Evolutionary conservation across 2,797 vertebrate species (phyloP).

Genomic region (Podarcis lilfordi): DNA sequence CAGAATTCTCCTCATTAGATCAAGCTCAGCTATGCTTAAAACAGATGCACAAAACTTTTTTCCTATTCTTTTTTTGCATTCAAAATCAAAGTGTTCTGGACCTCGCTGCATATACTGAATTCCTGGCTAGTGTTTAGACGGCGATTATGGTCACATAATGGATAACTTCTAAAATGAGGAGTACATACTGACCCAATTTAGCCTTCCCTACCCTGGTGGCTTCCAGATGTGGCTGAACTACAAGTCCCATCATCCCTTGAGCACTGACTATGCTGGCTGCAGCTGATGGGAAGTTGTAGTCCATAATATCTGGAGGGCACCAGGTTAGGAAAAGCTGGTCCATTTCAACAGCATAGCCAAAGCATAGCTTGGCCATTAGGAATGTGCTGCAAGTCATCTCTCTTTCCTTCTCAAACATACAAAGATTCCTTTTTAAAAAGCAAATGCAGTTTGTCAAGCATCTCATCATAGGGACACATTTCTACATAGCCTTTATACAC

Average conservation of each 20-base stretch:
- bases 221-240: too few relatives aligned
- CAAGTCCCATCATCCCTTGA: too few relatives aligned
- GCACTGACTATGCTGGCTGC: too few relatives aligned
- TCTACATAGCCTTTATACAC: background rate
- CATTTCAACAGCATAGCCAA: background rate
- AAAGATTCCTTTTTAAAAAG: background rate
- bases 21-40: constrained; percentile 5
- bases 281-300: too few relatives aligned
- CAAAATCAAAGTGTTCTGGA: background rate
- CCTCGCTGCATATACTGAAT: background rate
- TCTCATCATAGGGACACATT: background rate
- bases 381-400: background rate
- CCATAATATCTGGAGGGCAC: too few relatives aligned
- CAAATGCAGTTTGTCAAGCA: background rate
- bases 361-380: background rate
- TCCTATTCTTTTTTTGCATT: background rate
- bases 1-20: constrained; percentile 19
- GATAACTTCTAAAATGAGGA: background rate
- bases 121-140: background rate
- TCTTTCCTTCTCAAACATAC: too few relatives aligned
- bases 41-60: constrained; percentile 36
- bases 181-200: too few relatives aligned
- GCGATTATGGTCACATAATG: background rate
- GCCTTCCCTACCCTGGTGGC: too few relatives aligned
- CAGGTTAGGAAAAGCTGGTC: background rate